Evolutionary conservation across 2,797 vertebrate genomes (phyloP), one percentile per base, ranked within the genome.

Genomic region (Trachops cirrhosus): DNA sequence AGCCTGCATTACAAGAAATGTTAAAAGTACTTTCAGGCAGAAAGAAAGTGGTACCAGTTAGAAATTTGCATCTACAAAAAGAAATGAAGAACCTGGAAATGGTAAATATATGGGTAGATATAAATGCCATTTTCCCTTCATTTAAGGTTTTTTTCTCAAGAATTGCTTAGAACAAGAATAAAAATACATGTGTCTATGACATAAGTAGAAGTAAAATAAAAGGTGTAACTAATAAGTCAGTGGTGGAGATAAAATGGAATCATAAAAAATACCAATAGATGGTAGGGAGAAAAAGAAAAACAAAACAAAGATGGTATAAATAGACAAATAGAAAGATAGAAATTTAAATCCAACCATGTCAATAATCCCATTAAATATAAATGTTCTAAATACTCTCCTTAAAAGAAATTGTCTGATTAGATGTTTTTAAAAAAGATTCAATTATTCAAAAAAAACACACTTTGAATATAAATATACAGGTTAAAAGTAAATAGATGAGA

Each of bases 401-500:
- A 91, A 80, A 89, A 83, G 22, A 83, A 10, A 75, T 74, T 64
- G 39, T 52, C 18, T 59, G 14, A 52, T 87, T 91, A 62, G 48
- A 52, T 67, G 16, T 50, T 75, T 87, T 87, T 73, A 86, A 70
- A 6, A 39, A 67, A 75, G 24, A 46, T 2, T 90, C 9, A 78
- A n/a, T 73, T 86, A 73, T n/a, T n/a, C n/a, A n/a, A 86, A 50
- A 9, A 73, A 9, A 93, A 79, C 37, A 52, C 34, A 44, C 24
- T 79, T 41, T 59, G 29, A 75, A 68, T 87, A 74, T 48, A 70
- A 93, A 82, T 16, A 52, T 71, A 46, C 1, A 44, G 19, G 2
- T 87, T 93, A 80, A 80, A 86, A 71, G 62, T 93, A 79, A 95
- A 16, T 62, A 32, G 52, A 50, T 83, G 48, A 67, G 75, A 62